A percentile compares a stretch with the other conserved stretches of the same genome.
These are phyloP conservation scores for Todus mexicanus DNA, from an alignment of 2,797 vertebrate species.

Conservation along the genomic window DNA sequence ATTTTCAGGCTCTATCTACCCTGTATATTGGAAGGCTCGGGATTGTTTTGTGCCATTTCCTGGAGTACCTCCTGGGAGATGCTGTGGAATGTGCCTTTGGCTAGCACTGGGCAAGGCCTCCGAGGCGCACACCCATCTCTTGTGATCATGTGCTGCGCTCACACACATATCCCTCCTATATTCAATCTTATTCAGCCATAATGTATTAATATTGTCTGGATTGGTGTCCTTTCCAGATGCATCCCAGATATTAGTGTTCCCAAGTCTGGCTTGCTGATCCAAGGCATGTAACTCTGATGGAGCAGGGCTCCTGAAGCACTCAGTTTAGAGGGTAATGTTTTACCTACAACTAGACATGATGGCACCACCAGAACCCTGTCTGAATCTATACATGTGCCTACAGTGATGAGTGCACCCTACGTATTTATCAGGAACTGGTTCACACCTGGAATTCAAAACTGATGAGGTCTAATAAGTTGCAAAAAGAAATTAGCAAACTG, in stretches of 20 bases:
- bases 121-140: neutral
- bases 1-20: neutral
- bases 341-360: neutral
- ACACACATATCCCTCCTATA: neutral
- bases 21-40: neutral
- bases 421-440: neutral
- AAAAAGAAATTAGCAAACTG: neutral
- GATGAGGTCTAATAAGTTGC: neutral
- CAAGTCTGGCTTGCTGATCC: neutral
- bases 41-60: neutral
- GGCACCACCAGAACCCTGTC: neutral
- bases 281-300: neutral
- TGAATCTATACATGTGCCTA: neutral
- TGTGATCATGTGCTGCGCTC: neutral
- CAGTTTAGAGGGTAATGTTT: neutral
- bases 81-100: neutral
- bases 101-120: neutral
- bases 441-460: neutral
- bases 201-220: neutral
- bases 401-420: neutral
- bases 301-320: neutral
- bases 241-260: neutral
- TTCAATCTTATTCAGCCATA: neutral
- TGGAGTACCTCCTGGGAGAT: neutral
- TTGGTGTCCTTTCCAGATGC: slow-evolving; percentile 36